Evolutionary conservation across 1,140 invertebrate genomes (phyloP), one percentile per base, ranked within the genome.

Genomic region (Lamellibrachia luymesi): DNA sequence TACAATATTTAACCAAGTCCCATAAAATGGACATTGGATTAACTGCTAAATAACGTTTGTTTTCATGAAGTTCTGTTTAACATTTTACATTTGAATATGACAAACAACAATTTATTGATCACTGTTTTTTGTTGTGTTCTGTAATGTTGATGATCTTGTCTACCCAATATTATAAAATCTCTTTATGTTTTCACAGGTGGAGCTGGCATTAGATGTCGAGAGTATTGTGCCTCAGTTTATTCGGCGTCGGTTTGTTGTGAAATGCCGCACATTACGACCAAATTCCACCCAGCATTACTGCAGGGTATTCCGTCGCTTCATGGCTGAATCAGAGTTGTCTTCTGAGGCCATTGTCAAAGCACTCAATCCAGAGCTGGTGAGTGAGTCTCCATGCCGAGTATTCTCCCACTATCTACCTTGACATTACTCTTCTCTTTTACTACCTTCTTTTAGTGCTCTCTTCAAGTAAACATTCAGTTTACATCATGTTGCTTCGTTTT

Each of bases 161-260:
- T 91, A 50, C 91, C 0, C 91, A 25, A 50, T n/a, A 91, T 49
- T n/a, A 27, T 90, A 27, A 17, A 90, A 90, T 90, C 1, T 51
- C 49, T 51, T 13, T 92, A 90, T 51, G 25, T 90, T 38, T 38
- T 94, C 27, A 51, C 90, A 96, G 96, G 95, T 96, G 80, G 96
- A 97, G 93, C 94, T 97, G 91, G 96, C 96, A 25, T 93, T 97
- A 50, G 96, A 96, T 93, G 96, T 97, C 22, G 97, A 97, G 94
- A 94, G 95, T 50, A 92, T 96, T 50, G 94, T 97, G 49, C 95
- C 97, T 64, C 51, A 90, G 89, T 95, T 96, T 93, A 94, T 97
- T 52, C 94, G 95, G 2, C 93, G 96, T n/a, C 95, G 95, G 90
- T 96, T 96, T 92, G 95, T 96, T 4, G 93, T 95, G 4, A 95